Conservation (phyloP, 1,140 invertebrate species). For the Sitophilus oryzae region DNA sequence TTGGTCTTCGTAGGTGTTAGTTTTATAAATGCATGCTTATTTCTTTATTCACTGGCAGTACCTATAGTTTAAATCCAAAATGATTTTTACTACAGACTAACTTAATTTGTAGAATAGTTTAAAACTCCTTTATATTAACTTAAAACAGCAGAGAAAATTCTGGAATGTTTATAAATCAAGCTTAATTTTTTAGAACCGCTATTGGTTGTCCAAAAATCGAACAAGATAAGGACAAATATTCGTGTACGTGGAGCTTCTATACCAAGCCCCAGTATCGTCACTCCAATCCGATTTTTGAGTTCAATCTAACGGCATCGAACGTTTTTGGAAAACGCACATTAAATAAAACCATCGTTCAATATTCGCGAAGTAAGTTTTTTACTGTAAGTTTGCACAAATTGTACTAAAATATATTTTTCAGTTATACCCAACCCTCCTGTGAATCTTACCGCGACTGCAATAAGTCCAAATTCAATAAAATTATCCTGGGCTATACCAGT, state of each 20-base stretch:
- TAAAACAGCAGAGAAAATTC: too few species aligned
- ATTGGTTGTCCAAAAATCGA: slow-evolving; percentile 39
- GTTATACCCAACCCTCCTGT: slow-evolving; percentile 55
- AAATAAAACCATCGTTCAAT: slow-evolving; percentile 55
- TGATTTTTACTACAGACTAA: slow-evolving; percentile 11
- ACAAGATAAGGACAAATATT: slow-evolving; percentile 32
- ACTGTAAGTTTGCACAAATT: slow-evolving; percentile 16
- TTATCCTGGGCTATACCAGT: slow-evolving; percentile 55
- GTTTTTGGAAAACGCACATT: slow-evolving; percentile 48
- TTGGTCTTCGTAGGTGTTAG: too few species aligned
- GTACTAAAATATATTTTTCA: slow-evolving; percentile 32
- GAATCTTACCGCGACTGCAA: slow-evolving; percentile 50
- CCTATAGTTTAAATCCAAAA: slow-evolving; percentile 5
- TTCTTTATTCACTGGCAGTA: too few species aligned
- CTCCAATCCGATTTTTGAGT: slow-evolving; percentile 50
- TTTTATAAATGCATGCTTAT: too few species aligned
- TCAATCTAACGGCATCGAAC: slow-evolving; percentile 52
- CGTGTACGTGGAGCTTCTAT: slow-evolving; percentile 50
- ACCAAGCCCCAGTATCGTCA: slow-evolving; percentile 58
- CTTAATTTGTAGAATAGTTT: too few species aligned
- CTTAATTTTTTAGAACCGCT: not conserved
- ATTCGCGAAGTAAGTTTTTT: slow-evolving; percentile 47
- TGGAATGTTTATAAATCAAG: too few species aligned
- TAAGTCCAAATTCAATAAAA: slow-evolving; percentile 51
- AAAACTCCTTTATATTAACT: too few species aligned